Base-by-base conservation (phyloP, 2,888 invertebrate genomes). In the Caenorhabditis sp. region DNA sequence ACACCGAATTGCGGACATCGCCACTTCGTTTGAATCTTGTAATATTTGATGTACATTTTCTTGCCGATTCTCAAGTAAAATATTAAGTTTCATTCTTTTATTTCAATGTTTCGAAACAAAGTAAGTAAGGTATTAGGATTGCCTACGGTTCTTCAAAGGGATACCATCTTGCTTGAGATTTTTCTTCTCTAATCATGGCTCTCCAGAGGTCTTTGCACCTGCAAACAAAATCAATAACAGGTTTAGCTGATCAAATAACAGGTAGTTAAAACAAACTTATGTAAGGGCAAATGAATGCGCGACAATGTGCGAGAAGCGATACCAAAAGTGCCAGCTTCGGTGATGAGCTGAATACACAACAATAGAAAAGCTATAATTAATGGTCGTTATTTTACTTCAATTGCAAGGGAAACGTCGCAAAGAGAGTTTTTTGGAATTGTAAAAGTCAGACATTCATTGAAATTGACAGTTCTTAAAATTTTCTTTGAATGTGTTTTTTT, bases 181-280 rank as follows among this genome's bases (percentile, higher is more conserved):
- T 90, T 80, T 91, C 91, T 40, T 90, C 91, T 8, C 87, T 87
- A 40, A 92, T 91, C 32, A 92, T 89, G 24, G 89, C 89, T 65
- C 91, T 70, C 91, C 91, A 91, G 22, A 91, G 71, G 60, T 91
- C 91, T 69, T 89, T 88, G 79, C 91, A 92, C 67, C 86, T 86
- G 80, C 62, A 85, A 83, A 61, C 18, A 24, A 2, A 13, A 2
- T 40, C 11, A 11, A 13, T 40, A 13, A 40, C n/a, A n/a, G n/a
- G n/a, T n/a, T n/a, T n/a, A n/a, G n/a, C n/a, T n/a, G n/a, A n/a
- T n/a, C n/a, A n/a, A n/a, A n/a, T n/a, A n/a, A n/a, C n/a, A n/a
- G n/a, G n/a, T n/a, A 67, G 64, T 24, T 44, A 65, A 64, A 53
- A 64, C 70, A 61, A 32, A 86, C 85, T 88, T 89, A 83, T 89